Percentiles rank a stretch among this genome's conserved stretches.
phyloP scores from a whole-genome alignment of 1,140 invertebrate genomes.

The Drosophila truncata region DNA sequence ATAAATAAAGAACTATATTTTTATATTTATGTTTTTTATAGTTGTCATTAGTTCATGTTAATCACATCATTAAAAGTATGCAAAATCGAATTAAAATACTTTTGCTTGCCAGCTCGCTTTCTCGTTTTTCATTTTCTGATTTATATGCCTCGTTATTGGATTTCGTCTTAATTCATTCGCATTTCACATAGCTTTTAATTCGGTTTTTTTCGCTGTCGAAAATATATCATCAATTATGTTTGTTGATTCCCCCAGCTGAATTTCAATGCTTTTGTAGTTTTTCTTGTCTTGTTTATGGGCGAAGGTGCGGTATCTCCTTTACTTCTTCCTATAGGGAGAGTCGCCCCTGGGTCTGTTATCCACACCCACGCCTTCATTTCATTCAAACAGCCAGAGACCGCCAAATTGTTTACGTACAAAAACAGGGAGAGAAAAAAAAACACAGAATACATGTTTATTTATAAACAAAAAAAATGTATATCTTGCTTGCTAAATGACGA shows the following conservation, averaged over 20 bases:
- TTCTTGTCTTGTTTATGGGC: conserved; percentile 33
- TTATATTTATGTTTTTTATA: conserved; percentile 3
- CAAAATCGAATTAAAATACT: conserved; percentile 31
- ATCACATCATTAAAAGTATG: conserved; percentile 7
- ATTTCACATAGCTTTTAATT: conserved; percentile 44
- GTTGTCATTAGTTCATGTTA: conserved; percentile 7
- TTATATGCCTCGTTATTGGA: conserved; percentile 46
- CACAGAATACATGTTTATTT: conserved; percentile 58
- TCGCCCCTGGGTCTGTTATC: conserved; percentile 52
- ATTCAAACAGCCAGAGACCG: conserved; percentile 30
- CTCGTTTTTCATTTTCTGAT: conserved; percentile 38
- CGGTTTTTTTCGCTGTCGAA: conserved; percentile 24
- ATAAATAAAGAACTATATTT: conserved; percentile 14
- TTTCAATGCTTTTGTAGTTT: conserved; percentile 33
- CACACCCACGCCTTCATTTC: conserved; percentile 55
- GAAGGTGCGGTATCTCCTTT: conserved; percentile 56
- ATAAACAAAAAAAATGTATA: conserved; percentile 59
- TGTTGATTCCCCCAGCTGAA: conserved; percentile 44
- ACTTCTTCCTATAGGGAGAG: conserved; percentile 35
- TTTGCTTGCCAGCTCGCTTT: neutral
- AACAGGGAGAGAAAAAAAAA: conserved; percentile 18
- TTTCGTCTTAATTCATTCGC: conserved; percentile 34
- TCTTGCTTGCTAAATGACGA: conserved; percentile 62
- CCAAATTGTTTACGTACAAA: conserved; percentile 41
- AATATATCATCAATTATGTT: conserved; percentile 66